Evolutionary conservation across 2,797 vertebrate species (phyloP), one percentile per base, ranked within the genome.

Genomic region (Aldrovandia affinis): DNA sequence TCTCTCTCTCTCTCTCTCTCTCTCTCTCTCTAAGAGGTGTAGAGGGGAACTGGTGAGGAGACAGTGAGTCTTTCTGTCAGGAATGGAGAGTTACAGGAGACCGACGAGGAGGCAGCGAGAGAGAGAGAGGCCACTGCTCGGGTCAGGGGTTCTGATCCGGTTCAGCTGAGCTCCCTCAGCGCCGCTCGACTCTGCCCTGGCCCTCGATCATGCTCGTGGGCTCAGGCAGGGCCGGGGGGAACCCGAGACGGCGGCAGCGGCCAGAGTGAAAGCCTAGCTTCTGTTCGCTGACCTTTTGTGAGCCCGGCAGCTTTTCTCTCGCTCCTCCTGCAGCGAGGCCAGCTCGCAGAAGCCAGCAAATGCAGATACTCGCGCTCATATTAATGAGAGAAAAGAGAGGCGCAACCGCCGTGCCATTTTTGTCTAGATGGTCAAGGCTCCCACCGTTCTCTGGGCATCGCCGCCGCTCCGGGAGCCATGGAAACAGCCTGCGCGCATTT

Each of bases 1-100:
- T 54, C 9, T 18, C 18, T 54, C 9, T 9, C 0, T 8, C 18
- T 54, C 52, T 54, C 52, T 18, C 18, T 18, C 52, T 18, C 52
- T 54, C 55, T 5, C 3, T 59, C 22, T 22, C n/a, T n/a, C n/a
- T n/a, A n/a, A n/a, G n/a, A n/a, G n/a, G n/a, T n/a, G n/a, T n/a
- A n/a, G n/a, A n/a, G 6, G 20, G 55, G 25, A 22, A 59, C 20
- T 22, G 25, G 25, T 25, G 55, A 59, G 20, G 22, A 63, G 61
- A 30, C 28, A 30, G 2, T 63, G 1, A 63, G n/a, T n/a, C 61
- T 10, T 7, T 63, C n/a, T 63, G 30, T 14, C 28, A 30, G 5
- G 2, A 28, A 65, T 33, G n/a, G 10, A 33, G n/a, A 65, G 61
- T 65, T 65, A 83, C 81, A 86, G 85, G 81, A 80, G 55, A 79